Percentiles rank a stretch among this genome's conserved stretches.
These are phyloP conservation scores for Anadara kagoshimensis DNA, from an alignment of 1,140 invertebrate species.

Conservation along the genomic window DNA sequence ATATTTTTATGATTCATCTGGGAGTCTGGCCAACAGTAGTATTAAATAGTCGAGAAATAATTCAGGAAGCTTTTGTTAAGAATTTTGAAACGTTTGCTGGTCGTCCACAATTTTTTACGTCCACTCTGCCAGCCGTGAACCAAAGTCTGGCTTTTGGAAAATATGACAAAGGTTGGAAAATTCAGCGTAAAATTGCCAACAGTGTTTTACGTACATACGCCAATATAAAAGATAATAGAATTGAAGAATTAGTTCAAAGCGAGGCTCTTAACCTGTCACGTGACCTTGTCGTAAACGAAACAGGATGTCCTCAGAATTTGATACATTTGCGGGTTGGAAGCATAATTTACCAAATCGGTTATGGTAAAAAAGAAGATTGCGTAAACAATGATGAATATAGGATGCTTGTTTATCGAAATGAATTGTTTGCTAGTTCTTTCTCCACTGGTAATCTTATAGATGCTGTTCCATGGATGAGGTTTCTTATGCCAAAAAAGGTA, in stretches of 20 bases:
- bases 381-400: conserved; percentile 23
- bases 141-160: conserved; percentile 22
- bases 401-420: conserved; percentile 6
- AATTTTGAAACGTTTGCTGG: conserved; percentile 45
- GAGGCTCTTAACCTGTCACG: conserved; percentile 22
- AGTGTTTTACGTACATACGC: conserved; percentile 32
- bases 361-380: conserved; percentile 20
- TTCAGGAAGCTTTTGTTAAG: neutral
- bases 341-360: conserved; percentile 43
- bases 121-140: neutral
- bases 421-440: conserved; percentile 9
- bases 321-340: conserved; percentile 26
- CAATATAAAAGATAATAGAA: conserved; percentile 25
- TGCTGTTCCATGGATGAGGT: conserved; percentile 34
- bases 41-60: conserved; percentile 15
- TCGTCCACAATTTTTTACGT: conserved; percentile 43
- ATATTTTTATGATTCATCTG: conserved; percentile 28
- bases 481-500: conserved; percentile 18
- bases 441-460: conserved; percentile 33
- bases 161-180: conserved; percentile 29
- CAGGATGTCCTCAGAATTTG: conserved; percentile 24
- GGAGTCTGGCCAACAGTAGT: conserved; percentile 30
- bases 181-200: conserved; percentile 37
- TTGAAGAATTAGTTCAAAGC: conserved; percentile 31
- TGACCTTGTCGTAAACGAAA: conserved; percentile 12